A percentile compares a stretch with the other conserved stretches of the same genome.
Evolutionary conservation across 2,797 vertebrate genomes (phyloP).

Genomic region (Salarias fasciatus): DNA sequence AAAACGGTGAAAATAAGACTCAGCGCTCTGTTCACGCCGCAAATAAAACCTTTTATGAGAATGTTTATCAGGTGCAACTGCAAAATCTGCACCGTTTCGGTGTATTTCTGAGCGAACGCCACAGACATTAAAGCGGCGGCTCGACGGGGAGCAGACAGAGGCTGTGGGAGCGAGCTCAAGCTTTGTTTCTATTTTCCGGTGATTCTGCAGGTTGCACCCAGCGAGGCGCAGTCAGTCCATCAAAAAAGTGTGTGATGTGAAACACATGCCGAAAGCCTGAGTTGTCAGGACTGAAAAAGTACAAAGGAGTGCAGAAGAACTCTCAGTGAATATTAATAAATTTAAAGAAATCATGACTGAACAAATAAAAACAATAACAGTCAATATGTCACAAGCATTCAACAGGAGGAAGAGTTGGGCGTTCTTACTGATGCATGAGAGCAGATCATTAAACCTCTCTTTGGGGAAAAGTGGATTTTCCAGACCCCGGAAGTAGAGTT

Average conservation of each 20-base stretch:
- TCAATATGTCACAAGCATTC: background rate
- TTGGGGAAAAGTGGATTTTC: constrained; percentile 98
- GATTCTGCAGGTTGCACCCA: background rate
- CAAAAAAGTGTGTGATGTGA: background rate
- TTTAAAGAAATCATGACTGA: no score
- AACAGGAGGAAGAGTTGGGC: background rate
- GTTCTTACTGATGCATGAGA: constrained; percentile 97
- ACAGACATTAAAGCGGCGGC: background rate
- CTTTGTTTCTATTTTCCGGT: background rate
- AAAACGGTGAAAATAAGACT: background rate
- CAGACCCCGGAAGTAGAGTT: constrained; percentile 97
- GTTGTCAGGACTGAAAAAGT: background rate
- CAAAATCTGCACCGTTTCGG: background rate
- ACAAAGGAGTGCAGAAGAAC: background rate
- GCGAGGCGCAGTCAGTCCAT: background rate
- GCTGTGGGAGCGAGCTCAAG: background rate
- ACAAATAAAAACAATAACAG: background rate
- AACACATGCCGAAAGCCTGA: background rate
- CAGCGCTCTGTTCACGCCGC: background rate
- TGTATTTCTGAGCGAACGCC: background rate
- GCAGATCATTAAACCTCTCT: constrained; percentile 97
- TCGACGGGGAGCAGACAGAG: background rate
- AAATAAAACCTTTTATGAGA: no score
- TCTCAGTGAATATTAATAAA: no score
- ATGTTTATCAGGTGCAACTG: background rate